Percentiles rank a stretch among this genome's conserved stretches.
phyloP scores from a whole-genome alignment of 2,888 invertebrate genomes.

The Drosophila austrosaltans region DNA sequence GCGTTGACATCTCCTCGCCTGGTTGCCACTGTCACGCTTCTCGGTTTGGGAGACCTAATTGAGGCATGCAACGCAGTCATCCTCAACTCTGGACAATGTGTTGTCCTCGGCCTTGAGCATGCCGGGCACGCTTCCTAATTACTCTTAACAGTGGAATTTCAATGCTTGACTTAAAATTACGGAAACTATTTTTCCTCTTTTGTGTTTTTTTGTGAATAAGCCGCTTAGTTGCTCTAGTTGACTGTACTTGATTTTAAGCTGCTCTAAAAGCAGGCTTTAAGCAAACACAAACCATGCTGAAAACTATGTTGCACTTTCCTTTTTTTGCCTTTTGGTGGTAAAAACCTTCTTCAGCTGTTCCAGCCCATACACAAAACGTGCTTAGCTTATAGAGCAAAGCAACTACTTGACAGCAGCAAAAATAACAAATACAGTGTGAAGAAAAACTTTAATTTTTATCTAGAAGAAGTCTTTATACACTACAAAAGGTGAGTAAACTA shows the following conservation, averaged over 20 bases:
- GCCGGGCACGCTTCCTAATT: constrained; percentile 2
- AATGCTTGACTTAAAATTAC: constrained; percentile 19
- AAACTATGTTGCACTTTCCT: constrained; percentile 28
- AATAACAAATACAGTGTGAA: constrained; percentile 16
- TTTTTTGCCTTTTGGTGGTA: not conserved
- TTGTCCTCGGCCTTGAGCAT: not conserved
- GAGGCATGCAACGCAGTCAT: not conserved
- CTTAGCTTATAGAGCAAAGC: constrained; percentile 42
- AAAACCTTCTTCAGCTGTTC: constrained; percentile 3
- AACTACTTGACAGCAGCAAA: constrained; percentile 27
- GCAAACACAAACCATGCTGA: constrained; percentile 27
- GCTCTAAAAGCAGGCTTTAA: constrained; percentile 29
- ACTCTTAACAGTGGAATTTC: not conserved
- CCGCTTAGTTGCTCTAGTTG: constrained; percentile 25
- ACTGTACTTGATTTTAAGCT: constrained; percentile 15
- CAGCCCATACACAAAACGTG: constrained; percentile 45
- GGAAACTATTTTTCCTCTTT: not conserved
- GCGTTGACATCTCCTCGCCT: constrained; percentile 34
- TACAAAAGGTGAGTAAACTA: not conserved
- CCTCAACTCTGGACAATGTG: constrained; percentile 6
- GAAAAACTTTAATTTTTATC: not conserved
- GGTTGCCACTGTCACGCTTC: constrained; percentile 30
- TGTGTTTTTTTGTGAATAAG: constrained; percentile 28
- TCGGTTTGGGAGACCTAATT: not conserved
- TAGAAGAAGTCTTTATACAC: not conserved